These are phyloP conservation scores for Heterodera schachtii DNA, from an alignment of 1,140 invertebrate species.

Conservation along the genomic window DNA sequence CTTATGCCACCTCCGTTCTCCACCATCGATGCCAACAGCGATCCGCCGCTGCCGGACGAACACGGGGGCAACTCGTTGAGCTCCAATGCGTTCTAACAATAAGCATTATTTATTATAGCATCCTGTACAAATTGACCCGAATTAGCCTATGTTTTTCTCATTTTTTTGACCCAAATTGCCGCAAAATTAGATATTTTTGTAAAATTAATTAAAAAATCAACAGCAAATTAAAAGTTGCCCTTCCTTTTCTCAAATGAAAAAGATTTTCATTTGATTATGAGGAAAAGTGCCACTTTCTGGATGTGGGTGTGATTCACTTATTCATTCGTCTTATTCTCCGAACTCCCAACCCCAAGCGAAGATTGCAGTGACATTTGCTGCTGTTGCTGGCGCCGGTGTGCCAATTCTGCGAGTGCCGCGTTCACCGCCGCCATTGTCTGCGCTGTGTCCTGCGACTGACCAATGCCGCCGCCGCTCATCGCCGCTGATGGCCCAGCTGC, in stretches of 20 bases:
- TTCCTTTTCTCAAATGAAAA: too few species aligned
- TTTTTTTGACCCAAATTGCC: conserved; percentile 1
- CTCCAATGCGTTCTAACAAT: conserved; percentile 2
- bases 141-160: not conserved
- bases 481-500: not conserved
- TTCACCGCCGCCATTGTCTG: conserved; percentile 5
- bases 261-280: too few species aligned
- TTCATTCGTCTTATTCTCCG: too few species aligned
- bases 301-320: too few species aligned
- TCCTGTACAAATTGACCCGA: not conserved
- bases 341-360: conserved; percentile 11
- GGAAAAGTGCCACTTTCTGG: too few species aligned
- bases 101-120: too few species aligned
- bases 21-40: not conserved
- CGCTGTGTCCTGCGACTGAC: not conserved
- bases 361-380: conserved; percentile 17
- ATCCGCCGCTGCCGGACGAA: not conserved
- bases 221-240: too few species aligned
- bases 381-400: conserved; percentile 25
- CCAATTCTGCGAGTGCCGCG: conserved; percentile 14
- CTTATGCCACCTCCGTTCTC: not conserved
- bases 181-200: not conserved
- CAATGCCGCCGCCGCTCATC: too few species aligned
- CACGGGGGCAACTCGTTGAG: not conserved
- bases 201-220: too few species aligned